Evolutionary conservation across 2,797 vertebrate species (phyloP).

Genomic region (Champsocephalus esox): DNA sequence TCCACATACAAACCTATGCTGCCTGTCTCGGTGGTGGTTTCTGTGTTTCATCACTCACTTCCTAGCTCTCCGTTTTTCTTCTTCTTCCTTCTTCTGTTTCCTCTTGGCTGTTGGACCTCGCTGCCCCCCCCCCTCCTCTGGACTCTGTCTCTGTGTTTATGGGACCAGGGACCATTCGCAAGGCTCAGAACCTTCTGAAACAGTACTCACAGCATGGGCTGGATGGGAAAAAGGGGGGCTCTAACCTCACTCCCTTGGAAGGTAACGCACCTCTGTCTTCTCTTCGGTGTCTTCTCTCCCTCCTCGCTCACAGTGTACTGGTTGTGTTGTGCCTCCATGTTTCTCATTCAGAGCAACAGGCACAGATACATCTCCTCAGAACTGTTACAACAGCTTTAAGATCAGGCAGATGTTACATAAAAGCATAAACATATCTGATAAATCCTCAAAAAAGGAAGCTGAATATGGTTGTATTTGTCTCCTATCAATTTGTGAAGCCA

Average conservation of each 20-base stretch:
- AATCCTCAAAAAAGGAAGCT: not conserved
- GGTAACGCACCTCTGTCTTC: constrained; percentile 87
- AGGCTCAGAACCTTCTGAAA: constrained; percentile 99
- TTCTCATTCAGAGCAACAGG: constrained; percentile 37
- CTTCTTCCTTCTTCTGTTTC: constrained; percentile 35
- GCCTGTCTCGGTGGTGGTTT: constrained; percentile 77
- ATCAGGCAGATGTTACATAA: not conserved
- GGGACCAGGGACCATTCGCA: constrained; percentile 99
- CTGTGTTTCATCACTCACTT: constrained; percentile 85
- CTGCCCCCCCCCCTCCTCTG: constrained; percentile 47
- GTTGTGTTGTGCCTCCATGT: constrained; percentile 20
- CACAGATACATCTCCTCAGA: constrained; percentile 18
- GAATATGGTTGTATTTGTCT: not conserved
- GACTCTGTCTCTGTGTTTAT: constrained; percentile 74
- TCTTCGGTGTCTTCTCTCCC: constrained; percentile 45
- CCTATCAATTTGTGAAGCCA: too few relatives aligned
- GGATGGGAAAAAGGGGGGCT: constrained; percentile 99
- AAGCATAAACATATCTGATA: fast-evolving
- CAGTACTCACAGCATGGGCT: constrained; percentile 99
- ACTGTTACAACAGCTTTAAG: constrained; percentile 56
- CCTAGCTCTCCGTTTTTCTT: constrained; percentile 85
- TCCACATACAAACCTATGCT: constrained; percentile 36
- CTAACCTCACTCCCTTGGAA: constrained; percentile 99
- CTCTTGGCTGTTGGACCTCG: constrained; percentile 66
- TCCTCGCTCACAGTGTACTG: constrained; percentile 33